Percentiles rank a stretch among this genome's conserved stretches.
Conservation (phyloP, 37 sponge, comb jelly and placozoan species). For the Aplysina aerophoba region DNA sequence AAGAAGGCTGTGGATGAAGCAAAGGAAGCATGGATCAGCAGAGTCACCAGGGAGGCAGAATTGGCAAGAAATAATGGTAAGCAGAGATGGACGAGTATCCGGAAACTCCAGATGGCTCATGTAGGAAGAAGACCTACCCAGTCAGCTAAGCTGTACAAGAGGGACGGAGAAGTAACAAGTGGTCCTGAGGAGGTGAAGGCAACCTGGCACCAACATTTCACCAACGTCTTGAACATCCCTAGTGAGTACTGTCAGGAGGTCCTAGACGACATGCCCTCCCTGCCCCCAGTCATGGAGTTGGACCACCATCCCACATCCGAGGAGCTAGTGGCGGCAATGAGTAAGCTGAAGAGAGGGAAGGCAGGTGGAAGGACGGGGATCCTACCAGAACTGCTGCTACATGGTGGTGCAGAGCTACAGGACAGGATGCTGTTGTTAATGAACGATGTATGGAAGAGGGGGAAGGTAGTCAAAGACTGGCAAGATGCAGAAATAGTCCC, state of each 20-base stretch:
- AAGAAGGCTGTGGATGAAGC: conserved; percentile 53
- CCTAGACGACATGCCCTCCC: neutral
- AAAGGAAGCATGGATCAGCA: conserved; percentile 29
- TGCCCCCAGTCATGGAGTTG: conserved; percentile 11
- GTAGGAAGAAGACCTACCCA: conserved; percentile 14
- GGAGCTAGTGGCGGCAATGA: too few species aligned
- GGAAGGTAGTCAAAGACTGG: too few species aligned
- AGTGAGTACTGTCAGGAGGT: conserved; percentile 31
- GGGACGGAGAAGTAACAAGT: neutral
- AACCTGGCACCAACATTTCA: conserved; percentile 32
- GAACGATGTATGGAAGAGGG: too few species aligned
- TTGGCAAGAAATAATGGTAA: conserved; percentile 8
- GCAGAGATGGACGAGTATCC: conserved; percentile 40
- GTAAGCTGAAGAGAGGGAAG: too few species aligned
- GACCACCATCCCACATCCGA: too few species aligned
- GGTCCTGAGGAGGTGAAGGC: neutral
- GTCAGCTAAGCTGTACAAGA: neutral
- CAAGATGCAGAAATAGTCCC: too few species aligned
- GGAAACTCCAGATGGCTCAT: conserved; percentile 40
- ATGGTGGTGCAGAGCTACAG: too few species aligned
- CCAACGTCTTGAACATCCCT: neutral
- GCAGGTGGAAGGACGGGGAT: too few species aligned
- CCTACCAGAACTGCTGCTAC: too few species aligned
- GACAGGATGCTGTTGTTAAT: too few species aligned
- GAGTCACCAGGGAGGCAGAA: conserved; percentile 31